Conservation (phyloP, 2,888 invertebrate species). For the Cantharis lateralis region DNA sequence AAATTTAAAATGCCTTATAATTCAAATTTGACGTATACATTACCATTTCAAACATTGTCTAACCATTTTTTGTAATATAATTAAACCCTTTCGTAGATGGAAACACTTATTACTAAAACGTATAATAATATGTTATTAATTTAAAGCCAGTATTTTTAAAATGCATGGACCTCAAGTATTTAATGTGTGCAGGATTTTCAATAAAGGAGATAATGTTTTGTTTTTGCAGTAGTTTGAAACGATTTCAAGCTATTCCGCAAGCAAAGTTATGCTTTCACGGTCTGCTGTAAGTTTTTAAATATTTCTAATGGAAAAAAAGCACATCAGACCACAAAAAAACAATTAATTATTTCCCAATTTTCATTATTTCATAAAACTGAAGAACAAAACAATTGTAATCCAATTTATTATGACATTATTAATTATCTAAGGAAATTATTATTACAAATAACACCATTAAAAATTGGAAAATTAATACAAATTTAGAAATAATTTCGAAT, state of each 20-base stretch:
- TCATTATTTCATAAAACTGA: background rate
- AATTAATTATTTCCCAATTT: background rate
- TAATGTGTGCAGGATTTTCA: too few species aligned
- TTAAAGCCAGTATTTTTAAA: background rate
- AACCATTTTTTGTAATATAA: background rate
- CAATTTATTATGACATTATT: background rate
- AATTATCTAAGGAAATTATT: background rate
- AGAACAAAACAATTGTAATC: background rate
- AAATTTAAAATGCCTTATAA: background rate
- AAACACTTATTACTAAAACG: background rate
- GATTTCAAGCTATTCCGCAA: too few species aligned
- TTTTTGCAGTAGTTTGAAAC: too few species aligned
- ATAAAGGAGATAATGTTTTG: too few species aligned
- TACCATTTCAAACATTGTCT: background rate
- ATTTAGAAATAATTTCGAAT: background rate
- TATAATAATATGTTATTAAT: background rate
- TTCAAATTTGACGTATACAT: background rate
- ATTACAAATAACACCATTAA: background rate
- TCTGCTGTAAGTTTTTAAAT: background rate
- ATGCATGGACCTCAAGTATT: background rate
- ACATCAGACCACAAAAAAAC: background rate
- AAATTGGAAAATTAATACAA: background rate
- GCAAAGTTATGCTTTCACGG: too few species aligned
- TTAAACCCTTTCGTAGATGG: background rate
- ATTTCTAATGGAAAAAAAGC: background rate